Evolutionary conservation across 92 coral and sea anemone species (phyloP), one percentile per base, ranked within the genome.

Genomic region (Heliopora coerulea): DNA sequence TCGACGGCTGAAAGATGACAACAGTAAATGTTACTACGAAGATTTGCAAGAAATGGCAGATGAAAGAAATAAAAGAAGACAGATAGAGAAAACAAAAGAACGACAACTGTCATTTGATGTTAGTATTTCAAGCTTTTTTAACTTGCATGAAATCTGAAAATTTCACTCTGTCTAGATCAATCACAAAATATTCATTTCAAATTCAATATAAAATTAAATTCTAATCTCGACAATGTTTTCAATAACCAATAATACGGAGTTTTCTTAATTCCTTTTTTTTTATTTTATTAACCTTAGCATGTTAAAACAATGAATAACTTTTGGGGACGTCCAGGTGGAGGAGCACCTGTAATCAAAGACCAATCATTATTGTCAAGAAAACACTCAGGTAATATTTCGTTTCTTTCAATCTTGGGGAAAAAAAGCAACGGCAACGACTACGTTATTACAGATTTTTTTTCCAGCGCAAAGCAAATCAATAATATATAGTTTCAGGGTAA

Each of bases 321-420:
- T 20, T 91, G 97, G 97, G 97, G 97, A 1, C 82, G 89, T 18
- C 95, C 95, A 18, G 97, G 97, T 49, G 89, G 80, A 6, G 97
- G 97, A 3, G 97, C 97, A 12, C 97, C 97, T 3, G 81, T 91
- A 57, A 20, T 65, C 23, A 80, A 62, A 73, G 89, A 81, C 7
- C 82, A 83, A 23, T 49, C 79, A 1, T 61, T 67, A 18, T 80
- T 48, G 34, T 86, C 91, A 20, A 62, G 83, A 37, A 91, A 86
- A 80, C 97, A 86, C 27, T 83, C 83, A 88, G 85, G 97, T 88
- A 61, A 78, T 75, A 32, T 29, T 54, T 21, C 0, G 17, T 26
- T 15, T 34, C 8, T 25, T 41, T 49, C n/a, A n/a, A n/a, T n/a
- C n/a, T n/a, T n/a, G n/a, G n/a, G n/a, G n/a, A n/a, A n/a, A n/a